A percentile compares a stretch with the other conserved stretches of the same genome.
Conservation (phyloP, 2,113 vertebrate species). For the Saccopteryx leptura region DNA sequence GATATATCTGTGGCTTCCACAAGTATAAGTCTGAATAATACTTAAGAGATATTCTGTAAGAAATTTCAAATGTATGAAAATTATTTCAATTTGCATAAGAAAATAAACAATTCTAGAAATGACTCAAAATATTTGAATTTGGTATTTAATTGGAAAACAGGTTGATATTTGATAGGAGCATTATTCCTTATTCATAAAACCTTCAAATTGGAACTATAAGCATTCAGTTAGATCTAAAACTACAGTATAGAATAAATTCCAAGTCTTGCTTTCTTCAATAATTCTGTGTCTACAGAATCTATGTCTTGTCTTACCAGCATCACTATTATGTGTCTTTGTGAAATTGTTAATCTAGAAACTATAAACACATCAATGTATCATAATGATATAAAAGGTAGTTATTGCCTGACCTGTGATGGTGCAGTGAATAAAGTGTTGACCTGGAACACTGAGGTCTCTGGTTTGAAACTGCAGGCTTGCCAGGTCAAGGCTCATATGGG, state of each 20-base stretch:
- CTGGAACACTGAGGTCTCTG: no score
- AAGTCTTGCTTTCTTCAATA: constrained; percentile 25
- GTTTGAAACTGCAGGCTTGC: no score
- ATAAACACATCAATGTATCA: not conserved
- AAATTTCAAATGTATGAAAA: not conserved
- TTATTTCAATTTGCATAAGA: constrained; percentile 23
- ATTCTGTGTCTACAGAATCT: constrained; percentile 7
- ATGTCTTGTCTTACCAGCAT: not conserved
- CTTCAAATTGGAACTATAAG: constrained; percentile 5
- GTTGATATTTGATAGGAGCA: not conserved
- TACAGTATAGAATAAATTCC: not conserved
- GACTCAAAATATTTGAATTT: not conserved
- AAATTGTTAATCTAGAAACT: not conserved
- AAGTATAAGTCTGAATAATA: not conserved
- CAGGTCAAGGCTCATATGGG: no score
- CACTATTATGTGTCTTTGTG: not conserved
- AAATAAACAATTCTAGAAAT: constrained; percentile 29
- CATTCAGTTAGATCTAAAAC: not conserved
- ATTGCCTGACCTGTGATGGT: no score
- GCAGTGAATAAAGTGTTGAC: no score
- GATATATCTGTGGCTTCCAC: not conserved
- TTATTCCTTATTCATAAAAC: not conserved
- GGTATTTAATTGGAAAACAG: not conserved
- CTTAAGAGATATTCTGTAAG: constrained; percentile 1
- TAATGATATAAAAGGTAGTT: not conserved